These are phyloP conservation scores for Butastur rufipennis DNA, from an alignment of 2,113 vertebrate species.

Conservation along the genomic window DNA sequence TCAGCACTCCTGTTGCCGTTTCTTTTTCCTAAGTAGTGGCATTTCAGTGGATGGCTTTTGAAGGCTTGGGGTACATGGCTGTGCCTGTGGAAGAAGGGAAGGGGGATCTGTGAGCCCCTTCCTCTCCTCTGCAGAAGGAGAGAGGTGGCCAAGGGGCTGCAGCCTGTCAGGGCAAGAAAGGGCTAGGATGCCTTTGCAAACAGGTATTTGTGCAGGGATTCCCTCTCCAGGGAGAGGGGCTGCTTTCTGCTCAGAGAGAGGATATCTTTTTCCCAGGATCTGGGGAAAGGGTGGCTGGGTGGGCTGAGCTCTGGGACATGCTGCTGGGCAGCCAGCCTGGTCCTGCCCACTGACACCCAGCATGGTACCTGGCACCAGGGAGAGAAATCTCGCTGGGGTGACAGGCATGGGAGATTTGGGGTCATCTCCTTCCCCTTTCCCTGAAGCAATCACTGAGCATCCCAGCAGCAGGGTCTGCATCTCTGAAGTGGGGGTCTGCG, in stretches of 20 bases:
- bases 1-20: background rate
- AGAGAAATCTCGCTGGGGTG: background rate
- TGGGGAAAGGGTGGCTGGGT: background rate
- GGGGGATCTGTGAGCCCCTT: background rate
- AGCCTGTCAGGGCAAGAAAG: background rate
- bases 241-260: background rate
- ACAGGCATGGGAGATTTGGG: background rate
- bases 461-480: background rate
- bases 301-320: background rate
- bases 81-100: background rate
- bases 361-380: background rate
- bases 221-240: background rate
- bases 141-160: background rate
- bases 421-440: background rate
- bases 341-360: background rate
- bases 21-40: background rate
- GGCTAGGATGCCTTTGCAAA: background rate
- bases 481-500: fast-evolving
- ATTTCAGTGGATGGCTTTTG: background rate
- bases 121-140: background rate
- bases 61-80: background rate
- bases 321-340: background rate
- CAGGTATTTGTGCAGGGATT: background rate
- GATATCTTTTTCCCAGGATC: background rate
- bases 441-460: fast-evolving